Percentiles rank a stretch among this genome's conserved stretches.
phyloP scores from a whole-genome alignment of 2,888 invertebrate genomes.

The Nomada goodeniana region DNA sequence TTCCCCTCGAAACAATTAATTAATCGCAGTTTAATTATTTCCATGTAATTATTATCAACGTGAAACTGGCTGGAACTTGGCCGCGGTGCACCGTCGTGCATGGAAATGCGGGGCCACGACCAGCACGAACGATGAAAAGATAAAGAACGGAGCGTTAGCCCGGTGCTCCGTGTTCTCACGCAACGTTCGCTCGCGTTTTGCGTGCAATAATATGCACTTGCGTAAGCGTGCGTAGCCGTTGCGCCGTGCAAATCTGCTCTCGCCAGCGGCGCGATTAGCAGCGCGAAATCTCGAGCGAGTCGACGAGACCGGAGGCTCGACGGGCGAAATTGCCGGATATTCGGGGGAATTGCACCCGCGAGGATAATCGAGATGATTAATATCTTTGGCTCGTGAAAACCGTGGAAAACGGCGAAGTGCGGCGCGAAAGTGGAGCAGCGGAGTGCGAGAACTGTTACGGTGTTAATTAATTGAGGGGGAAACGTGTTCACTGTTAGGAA shows the following conservation, averaged over 20 bases:
- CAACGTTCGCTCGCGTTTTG: background rate
- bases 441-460: background rate
- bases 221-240: constrained; percentile 35
- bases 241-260: constrained; percentile 33
- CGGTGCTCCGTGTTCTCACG: constrained; percentile 31
- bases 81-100: background rate
- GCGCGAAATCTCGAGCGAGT: background rate
- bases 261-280: background rate
- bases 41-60: constrained; percentile 10
- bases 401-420: too few relatives aligned
- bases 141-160: constrained; percentile 15
- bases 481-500: background rate
- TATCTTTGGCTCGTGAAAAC: too few relatives aligned
- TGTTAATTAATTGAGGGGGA: background rate
- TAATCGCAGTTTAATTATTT: too few relatives aligned
- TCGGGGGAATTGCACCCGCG: background rate
- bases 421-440: too few relatives aligned
- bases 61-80: background rate
- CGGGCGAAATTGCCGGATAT: background rate
- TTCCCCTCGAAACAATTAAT: too few relatives aligned
- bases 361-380: background rate
- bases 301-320: too few relatives aligned
- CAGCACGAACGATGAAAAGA: constrained; percentile 31
- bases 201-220: constrained; percentile 35
- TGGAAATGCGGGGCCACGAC: constrained; percentile 4